Conservation (phyloP, 2,888 invertebrate species). For the Drosophila lutescens region DNA sequence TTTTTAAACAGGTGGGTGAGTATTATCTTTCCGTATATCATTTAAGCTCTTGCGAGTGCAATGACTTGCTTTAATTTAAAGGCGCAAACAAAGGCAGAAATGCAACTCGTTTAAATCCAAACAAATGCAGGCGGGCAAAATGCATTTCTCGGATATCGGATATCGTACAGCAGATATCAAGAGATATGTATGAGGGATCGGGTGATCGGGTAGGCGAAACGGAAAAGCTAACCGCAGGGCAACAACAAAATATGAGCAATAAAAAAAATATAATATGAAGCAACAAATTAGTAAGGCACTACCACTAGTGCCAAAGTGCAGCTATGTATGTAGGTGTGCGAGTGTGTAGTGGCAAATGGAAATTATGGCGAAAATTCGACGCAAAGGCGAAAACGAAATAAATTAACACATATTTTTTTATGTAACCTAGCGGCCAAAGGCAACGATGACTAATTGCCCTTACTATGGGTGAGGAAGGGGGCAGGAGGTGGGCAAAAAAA, state of each 20-base stretch:
- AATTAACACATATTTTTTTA: conserved; percentile 73
- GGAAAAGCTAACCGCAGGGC: conserved; percentile 17
- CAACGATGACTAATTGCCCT: conserved; percentile 45
- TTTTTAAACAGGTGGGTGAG: conserved; percentile 9
- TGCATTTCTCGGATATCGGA: conserved; percentile 28
- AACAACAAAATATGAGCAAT: conserved; percentile 29
- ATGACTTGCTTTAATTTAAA: conserved; percentile 21
- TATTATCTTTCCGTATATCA: background rate
- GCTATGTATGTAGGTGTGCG: conserved; percentile 5
- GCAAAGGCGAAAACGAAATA: conserved; percentile 58
- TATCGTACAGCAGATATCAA: conserved; percentile 15
- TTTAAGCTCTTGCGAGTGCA: conserved; percentile 21
- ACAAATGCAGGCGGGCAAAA: conserved; percentile 1
- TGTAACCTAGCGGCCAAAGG: conserved; percentile 53
- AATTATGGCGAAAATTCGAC: conserved; percentile 46
- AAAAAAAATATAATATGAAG: conserved; percentile 36
- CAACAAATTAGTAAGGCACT: conserved; percentile 64
- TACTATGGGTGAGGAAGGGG: conserved; percentile 1
- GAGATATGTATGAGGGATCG: conserved; percentile 3
- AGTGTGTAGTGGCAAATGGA: conserved; percentile 23
- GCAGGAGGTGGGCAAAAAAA: background rate
- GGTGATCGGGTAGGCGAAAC: conserved; percentile 7
- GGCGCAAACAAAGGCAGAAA: conserved; percentile 10
- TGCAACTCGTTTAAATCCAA: conserved; percentile 7
- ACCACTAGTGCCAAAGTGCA: conserved; percentile 9